Evolutionary conservation across 2,797 vertebrate genomes (phyloP).

Genomic region (Sphenodon punctatus): DNA sequence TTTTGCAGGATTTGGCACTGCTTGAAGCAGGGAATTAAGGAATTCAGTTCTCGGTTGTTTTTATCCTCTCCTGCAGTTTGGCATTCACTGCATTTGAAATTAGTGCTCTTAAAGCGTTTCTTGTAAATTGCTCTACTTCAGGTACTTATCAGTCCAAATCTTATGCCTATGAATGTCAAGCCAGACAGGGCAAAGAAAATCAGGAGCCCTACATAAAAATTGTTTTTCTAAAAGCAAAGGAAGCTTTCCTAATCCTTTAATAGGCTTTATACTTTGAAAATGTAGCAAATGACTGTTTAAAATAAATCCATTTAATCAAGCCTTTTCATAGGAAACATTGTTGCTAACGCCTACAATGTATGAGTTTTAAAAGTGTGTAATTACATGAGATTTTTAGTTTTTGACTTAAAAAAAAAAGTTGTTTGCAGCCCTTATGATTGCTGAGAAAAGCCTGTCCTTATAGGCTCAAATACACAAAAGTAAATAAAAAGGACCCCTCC

Average conservation of each 20-base stretch:
- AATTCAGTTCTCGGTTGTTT: background rate
- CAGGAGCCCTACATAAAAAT: background rate
- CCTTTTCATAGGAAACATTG: background rate
- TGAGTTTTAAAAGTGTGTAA: background rate
- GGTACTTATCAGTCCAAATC: background rate
- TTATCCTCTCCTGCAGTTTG: background rate
- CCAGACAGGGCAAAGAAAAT: background rate
- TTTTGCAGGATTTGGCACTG: background rate
- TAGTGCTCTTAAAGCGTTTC: background rate
- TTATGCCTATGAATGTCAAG: background rate
- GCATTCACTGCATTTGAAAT: background rate
- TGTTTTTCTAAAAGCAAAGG: background rate
- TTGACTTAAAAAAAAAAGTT: background rate
- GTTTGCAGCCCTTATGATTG: background rate
- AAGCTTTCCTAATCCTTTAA: background rate
- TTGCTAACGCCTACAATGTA: background rate
- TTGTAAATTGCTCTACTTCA: background rate
- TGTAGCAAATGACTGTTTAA: background rate
- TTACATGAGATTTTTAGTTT: background rate
- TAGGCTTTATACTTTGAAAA: background rate
- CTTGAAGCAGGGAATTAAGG: background rate
- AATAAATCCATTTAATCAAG: background rate
- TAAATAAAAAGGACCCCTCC: no score
- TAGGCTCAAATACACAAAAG: no score
- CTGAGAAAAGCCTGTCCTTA: no score